phyloP scores from a whole-genome alignment of 2,113 vertebrate species.

The Paramormyrops kingsleyae region DNA sequence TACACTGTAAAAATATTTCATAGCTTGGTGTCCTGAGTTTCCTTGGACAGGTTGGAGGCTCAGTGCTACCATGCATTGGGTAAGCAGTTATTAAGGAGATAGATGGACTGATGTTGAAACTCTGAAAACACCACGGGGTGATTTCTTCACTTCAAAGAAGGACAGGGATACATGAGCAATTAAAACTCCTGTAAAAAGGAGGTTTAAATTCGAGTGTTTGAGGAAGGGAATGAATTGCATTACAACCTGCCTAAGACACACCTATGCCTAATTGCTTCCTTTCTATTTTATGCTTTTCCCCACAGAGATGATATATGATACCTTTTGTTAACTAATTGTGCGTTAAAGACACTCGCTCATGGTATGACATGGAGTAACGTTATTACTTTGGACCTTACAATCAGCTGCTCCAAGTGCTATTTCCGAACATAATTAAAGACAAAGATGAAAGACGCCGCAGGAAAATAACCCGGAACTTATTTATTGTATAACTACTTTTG shows the following conservation, averaged over 20 bases:
- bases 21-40: background rate
- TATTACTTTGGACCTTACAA: background rate
- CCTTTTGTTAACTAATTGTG: background rate
- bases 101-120: background rate
- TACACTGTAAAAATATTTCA: background rate
- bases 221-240: background rate
- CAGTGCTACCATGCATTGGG: background rate
- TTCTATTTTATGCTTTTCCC: background rate
- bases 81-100: background rate
- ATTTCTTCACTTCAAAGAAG: background rate
- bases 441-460: background rate
- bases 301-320: background rate
- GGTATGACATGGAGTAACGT: background rate
- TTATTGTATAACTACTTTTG: background rate
- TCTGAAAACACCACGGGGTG: background rate
- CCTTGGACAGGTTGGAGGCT: background rate
- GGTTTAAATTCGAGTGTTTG: background rate
- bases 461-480: background rate
- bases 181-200: background rate
- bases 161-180: background rate
- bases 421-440: background rate
- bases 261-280: background rate
- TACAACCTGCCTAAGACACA: background rate
- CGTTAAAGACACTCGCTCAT: background rate
- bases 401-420: background rate